Evolutionary conservation across 2,113 vertebrate species (phyloP).

Genomic region (Prunella himalayana): DNA sequence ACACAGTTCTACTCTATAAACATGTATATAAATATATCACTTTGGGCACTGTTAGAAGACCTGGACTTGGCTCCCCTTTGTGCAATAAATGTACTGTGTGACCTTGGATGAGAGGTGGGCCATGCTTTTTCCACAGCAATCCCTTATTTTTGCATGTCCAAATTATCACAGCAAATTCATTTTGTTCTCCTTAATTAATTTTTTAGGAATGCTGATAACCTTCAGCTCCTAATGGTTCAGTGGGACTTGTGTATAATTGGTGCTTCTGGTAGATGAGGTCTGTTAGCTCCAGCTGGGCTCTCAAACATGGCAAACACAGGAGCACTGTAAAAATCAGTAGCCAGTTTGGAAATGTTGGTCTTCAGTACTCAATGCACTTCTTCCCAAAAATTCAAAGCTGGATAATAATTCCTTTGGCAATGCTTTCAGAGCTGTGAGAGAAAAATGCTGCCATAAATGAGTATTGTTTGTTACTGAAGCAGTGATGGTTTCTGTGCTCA

Average conservation of each 20-base stretch:
- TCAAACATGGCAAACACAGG: not conserved
- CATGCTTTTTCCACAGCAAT: not conserved
- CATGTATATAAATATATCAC: not conserved
- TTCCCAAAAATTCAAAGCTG: not conserved
- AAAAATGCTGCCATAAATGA: not conserved
- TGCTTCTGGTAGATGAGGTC: not conserved
- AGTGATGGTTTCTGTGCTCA: not conserved
- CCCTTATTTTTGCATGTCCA: not conserved
- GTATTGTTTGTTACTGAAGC: not conserved
- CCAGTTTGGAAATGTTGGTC: not conserved
- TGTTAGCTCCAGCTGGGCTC: not conserved
- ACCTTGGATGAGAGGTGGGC: not conserved
- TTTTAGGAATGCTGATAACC: not conserved
- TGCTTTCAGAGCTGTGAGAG: not conserved
- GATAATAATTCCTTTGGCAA: not conserved
- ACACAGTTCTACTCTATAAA: not conserved
- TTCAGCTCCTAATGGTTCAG: not conserved
- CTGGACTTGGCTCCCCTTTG: not conserved
- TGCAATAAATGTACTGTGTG: not conserved
- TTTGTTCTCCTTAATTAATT: not conserved
- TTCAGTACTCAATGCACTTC: not conserved
- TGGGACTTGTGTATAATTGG: not conserved
- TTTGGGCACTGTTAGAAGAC: not conserved
- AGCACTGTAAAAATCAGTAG: not conserved
- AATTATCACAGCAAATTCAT: not conserved